A percentile compares a stretch with the other conserved stretches of the same genome.
phyloP scores from a whole-genome alignment of 2,888 invertebrate species.

The Dasypolia templi region DNA sequence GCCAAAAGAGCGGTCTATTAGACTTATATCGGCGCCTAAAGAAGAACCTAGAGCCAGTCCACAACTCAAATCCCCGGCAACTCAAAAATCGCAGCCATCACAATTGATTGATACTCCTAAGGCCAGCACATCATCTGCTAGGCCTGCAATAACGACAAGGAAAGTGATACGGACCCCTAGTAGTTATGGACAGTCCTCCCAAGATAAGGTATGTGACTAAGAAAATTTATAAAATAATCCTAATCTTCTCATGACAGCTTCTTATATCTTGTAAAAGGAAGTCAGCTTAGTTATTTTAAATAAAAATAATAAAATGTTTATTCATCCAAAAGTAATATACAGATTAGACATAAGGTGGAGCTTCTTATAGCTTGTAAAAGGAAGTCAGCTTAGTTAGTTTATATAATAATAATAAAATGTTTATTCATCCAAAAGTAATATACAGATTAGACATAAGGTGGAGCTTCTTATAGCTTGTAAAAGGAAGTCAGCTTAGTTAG shows the following conservation, averaged over 20 bases:
- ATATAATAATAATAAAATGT: too few species aligned
- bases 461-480: too few species aligned
- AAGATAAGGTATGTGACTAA: constrained; percentile 80
- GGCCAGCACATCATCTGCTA: constrained; percentile 78
- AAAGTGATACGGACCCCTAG: constrained; percentile 75
- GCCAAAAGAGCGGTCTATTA: constrained; percentile 73
- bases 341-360: too few species aligned
- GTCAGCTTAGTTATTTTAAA: too few species aligned
- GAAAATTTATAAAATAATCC: background rate
- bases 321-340: too few species aligned
- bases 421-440: too few species aligned
- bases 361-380: too few species aligned
- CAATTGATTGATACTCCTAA: constrained; percentile 79
- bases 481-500: too few species aligned
- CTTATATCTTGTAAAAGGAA: too few species aligned
- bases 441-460: too few species aligned
- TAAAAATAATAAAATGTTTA: too few species aligned
- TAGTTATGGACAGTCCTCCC: constrained; percentile 75
- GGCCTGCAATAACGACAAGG: constrained; percentile 74
- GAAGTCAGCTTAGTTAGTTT: too few species aligned
- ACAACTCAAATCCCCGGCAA: constrained; percentile 72
- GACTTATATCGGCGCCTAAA: constrained; percentile 58
- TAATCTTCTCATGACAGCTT: background rate
- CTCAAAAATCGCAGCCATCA: constrained; percentile 69
- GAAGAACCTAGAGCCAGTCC: constrained; percentile 70